These are phyloP conservation scores for Lanistes nyassanus DNA, from an alignment of 1,140 invertebrate species.

Conservation along the genomic window DNA sequence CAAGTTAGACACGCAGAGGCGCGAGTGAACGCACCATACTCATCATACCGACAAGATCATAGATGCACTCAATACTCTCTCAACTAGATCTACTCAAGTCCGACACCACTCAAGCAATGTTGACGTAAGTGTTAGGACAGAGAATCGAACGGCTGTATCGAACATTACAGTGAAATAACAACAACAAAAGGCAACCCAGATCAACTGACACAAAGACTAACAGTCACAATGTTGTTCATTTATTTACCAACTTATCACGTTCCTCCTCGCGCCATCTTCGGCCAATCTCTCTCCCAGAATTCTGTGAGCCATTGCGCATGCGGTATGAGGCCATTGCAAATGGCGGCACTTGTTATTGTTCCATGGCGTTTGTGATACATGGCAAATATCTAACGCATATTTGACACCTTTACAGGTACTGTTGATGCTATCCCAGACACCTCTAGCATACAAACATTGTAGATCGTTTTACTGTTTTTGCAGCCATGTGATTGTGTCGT, in stretches of 20 bases:
- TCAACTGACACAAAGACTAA: no score
- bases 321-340: conserved; percentile 78
- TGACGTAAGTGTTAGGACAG: no score
- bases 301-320: conserved; percentile 70
- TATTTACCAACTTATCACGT: conserved; percentile 21
- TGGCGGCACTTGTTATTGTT: conserved; percentile 83
- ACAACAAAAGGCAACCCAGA: no score
- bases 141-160: no score
- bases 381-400: conserved; percentile 72
- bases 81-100: no score
- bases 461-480: conserved; percentile 5
- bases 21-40: no score
- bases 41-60: no score
- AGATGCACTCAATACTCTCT: no score
- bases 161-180: no score
- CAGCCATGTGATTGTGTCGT: not conserved
- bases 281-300: conserved; percentile 55
- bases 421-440: conserved; percentile 32
- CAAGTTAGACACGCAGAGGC: no score
- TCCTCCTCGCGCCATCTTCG: conserved; percentile 21
- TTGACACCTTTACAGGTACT: conserved; percentile 71
- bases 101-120: no score
- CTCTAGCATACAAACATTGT: conserved; percentile 10
- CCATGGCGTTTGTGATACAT: conserved; percentile 76
- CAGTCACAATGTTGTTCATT: not conserved